These are phyloP conservation scores for Holocentrus rufus DNA, from an alignment of 2,797 vertebrate genomes.

Conservation along the genomic window DNA sequence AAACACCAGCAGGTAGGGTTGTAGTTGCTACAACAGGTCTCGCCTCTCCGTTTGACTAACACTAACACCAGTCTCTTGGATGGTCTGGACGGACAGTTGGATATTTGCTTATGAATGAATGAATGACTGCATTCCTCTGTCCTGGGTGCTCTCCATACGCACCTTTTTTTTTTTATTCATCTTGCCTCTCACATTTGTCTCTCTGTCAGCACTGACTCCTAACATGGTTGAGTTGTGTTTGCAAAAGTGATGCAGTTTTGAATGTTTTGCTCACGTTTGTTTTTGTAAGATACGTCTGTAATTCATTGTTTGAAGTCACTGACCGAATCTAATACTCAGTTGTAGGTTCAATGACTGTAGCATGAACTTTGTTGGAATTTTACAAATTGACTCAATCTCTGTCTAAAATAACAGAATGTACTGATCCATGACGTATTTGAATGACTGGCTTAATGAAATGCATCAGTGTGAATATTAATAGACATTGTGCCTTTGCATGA, in stretches of 20 bases:
- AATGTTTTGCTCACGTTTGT: slow-evolving; percentile 14
- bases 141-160: slow-evolving; percentile 21
- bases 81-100: slow-evolving; percentile 22
- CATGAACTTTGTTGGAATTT: neutral
- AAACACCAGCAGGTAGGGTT: slow-evolving; percentile 89
- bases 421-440: slow-evolving; percentile 44
- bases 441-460: slow-evolving; percentile 43
- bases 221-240: slow-evolving; percentile 40
- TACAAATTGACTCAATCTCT: slow-evolving; percentile 26
- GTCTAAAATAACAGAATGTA: slow-evolving; percentile 50
- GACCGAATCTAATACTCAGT: slow-evolving; percentile 18
- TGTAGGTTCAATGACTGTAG: slow-evolving; percentile 38
- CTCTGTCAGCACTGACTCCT: slow-evolving; percentile 12
- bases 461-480: slow-evolving; percentile 30
- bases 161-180: slow-evolving; percentile 13
- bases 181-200: slow-evolving; percentile 19
- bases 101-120: slow-evolving; percentile 48
- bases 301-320: slow-evolving; percentile 21
- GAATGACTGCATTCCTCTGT: slow-evolving; percentile 31
- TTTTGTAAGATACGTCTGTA: slow-evolving; percentile 11
- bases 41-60: slow-evolving; percentile 33
- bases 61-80: slow-evolving; percentile 57
- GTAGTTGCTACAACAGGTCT: slow-evolving; percentile 48
- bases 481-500: slow-evolving; percentile 45
- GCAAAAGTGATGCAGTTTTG: slow-evolving; percentile 17